Conservation (phyloP, 1,140 invertebrate species). For the Megalopta genalis region DNA sequence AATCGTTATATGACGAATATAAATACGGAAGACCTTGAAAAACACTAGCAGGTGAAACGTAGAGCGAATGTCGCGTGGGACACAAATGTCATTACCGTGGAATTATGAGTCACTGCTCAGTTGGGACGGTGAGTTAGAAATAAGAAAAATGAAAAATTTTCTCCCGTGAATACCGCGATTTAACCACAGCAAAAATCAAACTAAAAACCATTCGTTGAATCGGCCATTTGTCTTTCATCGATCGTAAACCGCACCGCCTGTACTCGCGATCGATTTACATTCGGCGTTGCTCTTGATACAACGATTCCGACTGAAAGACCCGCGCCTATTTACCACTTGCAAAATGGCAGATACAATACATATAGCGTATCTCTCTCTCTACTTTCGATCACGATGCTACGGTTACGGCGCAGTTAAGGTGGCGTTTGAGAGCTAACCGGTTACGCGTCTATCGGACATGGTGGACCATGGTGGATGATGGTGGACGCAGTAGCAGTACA, state of each 20-base stretch:
- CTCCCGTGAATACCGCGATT: background rate
- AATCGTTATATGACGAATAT: conserved; percentile 13
- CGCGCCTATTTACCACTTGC: conserved; percentile 46
- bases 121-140: conserved; percentile 9
- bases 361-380: background rate
- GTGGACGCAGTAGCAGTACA: too few species aligned
- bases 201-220: background rate
- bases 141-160: conserved; percentile 2
- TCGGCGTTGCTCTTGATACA: background rate
- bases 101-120: conserved; percentile 59
- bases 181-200: background rate
- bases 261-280: conserved; percentile 9
- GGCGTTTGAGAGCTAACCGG: conserved; percentile 18
- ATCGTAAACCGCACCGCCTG: conserved; percentile 6
- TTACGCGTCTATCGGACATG: conserved; percentile 2
- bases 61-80: conserved; percentile 56
- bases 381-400: conserved; percentile 4
- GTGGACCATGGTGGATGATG: background rate
- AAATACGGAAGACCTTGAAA: conserved; percentile 50
- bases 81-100: conserved; percentile 68
- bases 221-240: background rate
- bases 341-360: conserved; percentile 59
- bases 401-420: conserved; percentile 7
- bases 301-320: conserved; percentile 15
- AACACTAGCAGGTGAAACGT: conserved; percentile 55